A percentile compares a stretch with the other conserved stretches of the same genome.
Evolutionary conservation across 2,888 invertebrate genomes (phyloP).

Genomic region (Aleiodes leptofemur): DNA sequence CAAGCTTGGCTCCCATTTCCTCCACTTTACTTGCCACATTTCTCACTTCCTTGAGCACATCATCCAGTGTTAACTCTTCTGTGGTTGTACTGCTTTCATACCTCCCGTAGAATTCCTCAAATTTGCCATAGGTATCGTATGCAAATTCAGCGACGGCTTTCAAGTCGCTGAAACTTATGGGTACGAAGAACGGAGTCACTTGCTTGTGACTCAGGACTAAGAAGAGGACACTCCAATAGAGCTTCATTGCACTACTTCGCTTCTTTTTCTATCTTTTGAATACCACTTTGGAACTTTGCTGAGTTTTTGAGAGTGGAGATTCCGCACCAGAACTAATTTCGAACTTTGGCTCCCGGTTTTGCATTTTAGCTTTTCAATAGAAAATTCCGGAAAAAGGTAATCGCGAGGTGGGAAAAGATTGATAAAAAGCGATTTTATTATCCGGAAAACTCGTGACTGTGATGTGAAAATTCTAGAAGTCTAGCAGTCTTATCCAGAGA

Average conservation of each 20-base stretch:
- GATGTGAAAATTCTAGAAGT: too few species aligned
- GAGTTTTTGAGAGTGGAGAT: too few species aligned
- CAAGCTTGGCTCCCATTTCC: slow-evolving; percentile 19
- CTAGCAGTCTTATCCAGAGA: too few species aligned
- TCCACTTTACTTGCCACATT: slow-evolving; percentile 38
- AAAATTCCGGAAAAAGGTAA: too few species aligned
- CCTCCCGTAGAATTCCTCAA: background rate
- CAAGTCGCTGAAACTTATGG: background rate
- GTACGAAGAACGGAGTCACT: background rate
- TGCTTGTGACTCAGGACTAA: background rate
- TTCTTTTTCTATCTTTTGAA: background rate
- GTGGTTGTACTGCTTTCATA: background rate
- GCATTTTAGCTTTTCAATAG: too few species aligned
- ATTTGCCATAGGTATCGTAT: background rate
- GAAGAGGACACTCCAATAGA: background rate
- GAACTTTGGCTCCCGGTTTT: too few species aligned
- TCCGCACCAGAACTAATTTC: too few species aligned
- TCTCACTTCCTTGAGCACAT: slow-evolving; percentile 9
- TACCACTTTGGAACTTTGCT: too few species aligned
- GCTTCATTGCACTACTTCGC: background rate
- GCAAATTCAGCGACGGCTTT: background rate
- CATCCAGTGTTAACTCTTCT: background rate
- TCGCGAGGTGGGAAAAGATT: too few species aligned
- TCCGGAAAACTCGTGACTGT: too few species aligned
- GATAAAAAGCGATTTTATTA: too few species aligned